Percentiles rank a stretch among this genome's conserved stretches.
phyloP scores from a whole-genome alignment of 2,888 invertebrate genomes.

The Drosophila rellima region DNA sequence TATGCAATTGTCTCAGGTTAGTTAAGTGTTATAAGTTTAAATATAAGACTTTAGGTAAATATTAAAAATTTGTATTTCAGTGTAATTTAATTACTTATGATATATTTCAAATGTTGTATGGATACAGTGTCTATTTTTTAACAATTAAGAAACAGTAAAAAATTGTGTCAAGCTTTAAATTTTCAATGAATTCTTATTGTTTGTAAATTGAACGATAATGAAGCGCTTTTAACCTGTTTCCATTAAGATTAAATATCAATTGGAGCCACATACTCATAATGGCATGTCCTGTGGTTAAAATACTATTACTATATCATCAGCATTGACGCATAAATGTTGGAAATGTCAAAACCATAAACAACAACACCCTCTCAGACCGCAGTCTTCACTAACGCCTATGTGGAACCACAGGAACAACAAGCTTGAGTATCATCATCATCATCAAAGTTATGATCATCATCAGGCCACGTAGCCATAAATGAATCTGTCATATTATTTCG shows the following conservation, averaged over 20 bases:
- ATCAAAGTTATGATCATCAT: conserved; percentile 29
- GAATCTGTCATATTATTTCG: conserved; percentile 82
- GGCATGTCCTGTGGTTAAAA: not conserved
- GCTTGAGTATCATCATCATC: conserved; percentile 30
- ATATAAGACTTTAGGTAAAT: too few relatives aligned
- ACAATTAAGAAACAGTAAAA: too few relatives aligned
- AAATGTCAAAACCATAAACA: conserved; percentile 79
- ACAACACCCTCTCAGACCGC: conserved; percentile 63
- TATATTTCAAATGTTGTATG: too few relatives aligned
- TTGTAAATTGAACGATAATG: too few relatives aligned
- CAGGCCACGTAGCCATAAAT: conserved; percentile 65
- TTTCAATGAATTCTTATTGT: too few relatives aligned
- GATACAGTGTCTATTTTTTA: too few relatives aligned
- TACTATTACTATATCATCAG: conserved; percentile 32
- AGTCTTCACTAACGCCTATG: conserved; percentile 48
- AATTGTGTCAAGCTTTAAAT: too few relatives aligned
- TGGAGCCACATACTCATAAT: not conserved
- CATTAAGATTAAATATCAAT: conserved; percentile 6
- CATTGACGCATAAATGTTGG: conserved; percentile 55
- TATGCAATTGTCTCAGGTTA: too few relatives aligned
- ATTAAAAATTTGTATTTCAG: too few relatives aligned
- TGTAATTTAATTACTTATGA: too few relatives aligned
- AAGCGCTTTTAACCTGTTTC: too few relatives aligned
- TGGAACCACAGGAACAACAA: conserved; percentile 37
- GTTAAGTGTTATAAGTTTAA: too few relatives aligned